Evolutionary conservation across 2,888 invertebrate genomes (phyloP), one percentile per base, ranked within the genome.

Genomic region (Oxytorus armatus): DNA sequence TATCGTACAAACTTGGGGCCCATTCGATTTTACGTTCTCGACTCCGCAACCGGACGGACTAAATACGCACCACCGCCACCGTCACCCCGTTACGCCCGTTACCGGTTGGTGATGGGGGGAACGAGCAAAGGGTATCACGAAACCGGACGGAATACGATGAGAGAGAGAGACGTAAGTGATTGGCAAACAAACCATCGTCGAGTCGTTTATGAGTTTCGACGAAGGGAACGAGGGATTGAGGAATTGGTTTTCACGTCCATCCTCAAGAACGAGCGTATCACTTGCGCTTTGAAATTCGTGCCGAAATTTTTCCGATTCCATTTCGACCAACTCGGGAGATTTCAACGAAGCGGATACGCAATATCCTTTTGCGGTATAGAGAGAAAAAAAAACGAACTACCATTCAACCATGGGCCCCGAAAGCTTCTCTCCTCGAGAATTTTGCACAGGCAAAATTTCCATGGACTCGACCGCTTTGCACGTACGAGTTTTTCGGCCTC

Each of bases 1-100:
- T 87, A 88, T 89, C 85, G 87, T 76, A 80, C 84, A 86, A 90
- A 29, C 90, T 85, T 90, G 89, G 83, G 85, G 86, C 83, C 87
- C 85, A 89, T 90, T 90, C 82, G 85, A 84, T 90, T 90, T 90
- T 90, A 90, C 86, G 87, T 85, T 84, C 79, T 59, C 51, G 65
- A 39, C 47, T 74, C 51, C 53, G n/a, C n/a, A n/a, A 59, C 10
- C 39, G 42, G 14, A 68, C 82, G 74, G 84, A 83, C 86, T 88
- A 88, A 88, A 88, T 88, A 88, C 88, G 83, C 83, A 83, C 76
- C 81, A 80, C 53, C 81, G 78, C 61, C 69, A 78, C 81, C 78
- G 78, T n/a, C 73, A 57, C 66, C 79, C 81, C 78, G 79, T 36
- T 74, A 29, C 21, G 11, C 18, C 18, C 47, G 18, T 18, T 18